phyloP scores from a whole-genome alignment of 2,797 vertebrate species.

The Pogonophryne albipinna region DNA sequence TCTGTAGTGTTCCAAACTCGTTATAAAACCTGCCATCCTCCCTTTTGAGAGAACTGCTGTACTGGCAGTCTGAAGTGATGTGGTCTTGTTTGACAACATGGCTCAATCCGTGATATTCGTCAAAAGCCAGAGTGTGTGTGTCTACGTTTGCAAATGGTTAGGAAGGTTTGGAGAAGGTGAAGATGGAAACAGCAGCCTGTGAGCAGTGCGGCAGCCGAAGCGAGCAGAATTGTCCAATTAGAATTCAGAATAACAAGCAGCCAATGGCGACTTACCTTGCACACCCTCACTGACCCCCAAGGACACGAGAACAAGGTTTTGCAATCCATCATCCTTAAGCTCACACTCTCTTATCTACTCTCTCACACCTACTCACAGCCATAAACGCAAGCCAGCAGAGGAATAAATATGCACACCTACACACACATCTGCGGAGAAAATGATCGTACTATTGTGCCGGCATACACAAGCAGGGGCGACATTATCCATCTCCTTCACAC shows the following conservation, averaged over 20 bases:
- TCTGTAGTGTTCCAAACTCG: constrained; percentile 73
- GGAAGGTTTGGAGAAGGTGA: constrained; percentile 45
- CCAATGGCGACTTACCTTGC: constrained; percentile 78
- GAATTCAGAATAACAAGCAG: constrained; percentile 67
- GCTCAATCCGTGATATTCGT: constrained; percentile 61
- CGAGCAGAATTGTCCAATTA: constrained; percentile 64
- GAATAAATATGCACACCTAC: constrained; percentile 72
- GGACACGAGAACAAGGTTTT: constrained; percentile 79
- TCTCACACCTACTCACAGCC: constrained; percentile 60
- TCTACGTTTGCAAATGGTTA: constrained; percentile 38
- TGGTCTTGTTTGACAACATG: constrained; percentile 79
- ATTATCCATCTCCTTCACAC: constrained; percentile 75
- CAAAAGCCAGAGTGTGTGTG: constrained; percentile 46
- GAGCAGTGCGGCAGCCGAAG: constrained; percentile 63
- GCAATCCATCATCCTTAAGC: constrained; percentile 79
- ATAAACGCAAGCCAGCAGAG: constrained; percentile 43
- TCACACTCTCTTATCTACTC: constrained; percentile 70
- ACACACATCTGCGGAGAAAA: constrained; percentile 65
- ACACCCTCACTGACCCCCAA: constrained; percentile 75
- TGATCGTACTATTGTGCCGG: constrained; percentile 57
- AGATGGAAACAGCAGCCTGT: constrained; percentile 54
- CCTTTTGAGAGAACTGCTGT: constrained; percentile 80
- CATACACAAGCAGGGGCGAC: constrained; percentile 71
- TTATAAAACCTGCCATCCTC: constrained; percentile 78
- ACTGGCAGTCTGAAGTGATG: constrained; percentile 74